These are phyloP conservation scores for Aselliscus stoliczkanus DNA, from an alignment of 2,797 vertebrate genomes.

Conservation along the genomic window DNA sequence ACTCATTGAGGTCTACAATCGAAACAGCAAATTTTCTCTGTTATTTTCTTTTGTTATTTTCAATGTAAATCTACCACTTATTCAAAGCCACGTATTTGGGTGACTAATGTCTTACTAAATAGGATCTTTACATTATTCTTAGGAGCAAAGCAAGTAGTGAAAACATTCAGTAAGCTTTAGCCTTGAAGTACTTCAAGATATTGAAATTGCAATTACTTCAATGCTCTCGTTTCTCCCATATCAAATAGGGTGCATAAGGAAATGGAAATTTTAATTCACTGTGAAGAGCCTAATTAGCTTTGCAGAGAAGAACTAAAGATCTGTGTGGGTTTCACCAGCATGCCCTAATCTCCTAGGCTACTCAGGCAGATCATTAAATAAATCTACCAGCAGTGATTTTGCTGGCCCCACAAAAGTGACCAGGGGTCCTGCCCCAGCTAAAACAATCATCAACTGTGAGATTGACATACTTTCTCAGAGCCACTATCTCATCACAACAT, in stretches of 20 bases:
- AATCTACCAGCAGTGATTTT: neutral
- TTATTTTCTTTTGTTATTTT: neutral
- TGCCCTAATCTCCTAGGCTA: neutral
- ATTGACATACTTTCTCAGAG: neutral
- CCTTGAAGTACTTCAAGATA: neutral
- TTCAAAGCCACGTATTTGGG: neutral
- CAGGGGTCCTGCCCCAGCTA: neutral
- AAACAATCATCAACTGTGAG: neutral
- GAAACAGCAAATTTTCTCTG: neutral
- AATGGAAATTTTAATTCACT: conserved; percentile 38
- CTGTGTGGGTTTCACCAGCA: neutral
- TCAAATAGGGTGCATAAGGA: neutral
- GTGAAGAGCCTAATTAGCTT: conserved; percentile 36
- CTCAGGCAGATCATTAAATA: conserved; percentile 6
- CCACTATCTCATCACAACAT: neutral
- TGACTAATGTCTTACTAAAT: neutral
- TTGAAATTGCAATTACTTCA: conserved; percentile 33
- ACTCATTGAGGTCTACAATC: neutral
- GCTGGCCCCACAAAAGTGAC: neutral
- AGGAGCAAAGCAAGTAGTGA: neutral
- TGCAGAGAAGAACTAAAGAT: conserved; percentile 22
- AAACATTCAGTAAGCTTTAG: neutral
- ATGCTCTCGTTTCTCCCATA: neutral
- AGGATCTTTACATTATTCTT: neutral
- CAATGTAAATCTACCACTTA: neutral